Base-by-base conservation (phyloP, 2,797 vertebrate genomes). In the Geotrypetes seraphini region DNA sequence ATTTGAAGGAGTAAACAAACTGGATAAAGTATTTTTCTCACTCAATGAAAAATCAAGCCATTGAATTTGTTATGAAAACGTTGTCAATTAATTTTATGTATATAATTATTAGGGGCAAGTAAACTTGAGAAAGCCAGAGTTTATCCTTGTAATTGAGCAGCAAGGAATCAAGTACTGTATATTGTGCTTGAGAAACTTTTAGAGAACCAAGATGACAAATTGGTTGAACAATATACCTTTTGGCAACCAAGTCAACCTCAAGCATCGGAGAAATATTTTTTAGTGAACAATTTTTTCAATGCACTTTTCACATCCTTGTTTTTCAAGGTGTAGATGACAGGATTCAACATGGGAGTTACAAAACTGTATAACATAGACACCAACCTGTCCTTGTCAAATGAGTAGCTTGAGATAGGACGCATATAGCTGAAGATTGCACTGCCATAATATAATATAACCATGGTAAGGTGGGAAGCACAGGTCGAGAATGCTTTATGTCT, bases 361-460 rank as follows among this genome's bases (percentile, higher is more conserved):
- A 37, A 43, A 9, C 52, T 63, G 5, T 63, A 63, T 7, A 63
- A 33, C n/a, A 69, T 32, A 4, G 66, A 49, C 8, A 57, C 34
- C 21, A 51, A 22, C 20, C 15, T 14, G 10, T 64, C 57, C 16
- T 46, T 49, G 7, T 10, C 13, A 33, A 58, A 39, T n/a, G 45
- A 57, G 4, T 43, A 37, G n/a, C 23, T 34, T 19, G 55, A 59
- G 7, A 48, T 25, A n/a, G 60, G 54, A 12, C 22, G 42, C 11
- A 55, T 34, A 19, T 66, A 62, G 2, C 50, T 63, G 25, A 63
- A 59, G 7, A 54, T 36, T 10, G 61, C 54, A 13, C 57, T 60
- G 4, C 55, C 52, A 28, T 55, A 69, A 22, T 57, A 48, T 16
- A 69, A 34, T 19, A 46, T 46, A 2, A 62, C 57, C 4, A 64